Percentiles rank a stretch among this genome's conserved stretches.
phyloP scores from a whole-genome alignment of 2,797 vertebrate genomes.

The Micropoecilia bifurca region DNA sequence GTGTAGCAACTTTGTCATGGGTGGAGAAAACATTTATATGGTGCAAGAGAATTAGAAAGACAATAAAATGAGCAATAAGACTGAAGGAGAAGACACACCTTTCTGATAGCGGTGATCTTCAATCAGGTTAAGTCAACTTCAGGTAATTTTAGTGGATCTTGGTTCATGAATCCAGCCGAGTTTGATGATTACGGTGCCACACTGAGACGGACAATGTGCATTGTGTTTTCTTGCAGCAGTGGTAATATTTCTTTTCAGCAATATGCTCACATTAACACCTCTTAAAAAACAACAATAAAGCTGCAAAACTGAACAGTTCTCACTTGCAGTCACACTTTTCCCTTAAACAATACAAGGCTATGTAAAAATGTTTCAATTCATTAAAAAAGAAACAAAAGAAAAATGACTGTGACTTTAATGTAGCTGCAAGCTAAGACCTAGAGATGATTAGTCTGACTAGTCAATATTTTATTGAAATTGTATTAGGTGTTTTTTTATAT shows the following conservation, averaged over 20 bases:
- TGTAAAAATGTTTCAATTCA: neutral
- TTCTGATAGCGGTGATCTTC: neutral
- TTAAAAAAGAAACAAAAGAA: neutral
- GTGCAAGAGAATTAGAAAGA: neutral
- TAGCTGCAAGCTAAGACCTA: neutral
- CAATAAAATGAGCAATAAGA: neutral
- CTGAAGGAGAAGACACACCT: neutral
- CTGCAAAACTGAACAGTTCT: neutral
- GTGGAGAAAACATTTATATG: neutral
- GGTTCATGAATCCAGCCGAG: neutral
- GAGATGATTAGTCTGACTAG: neutral
- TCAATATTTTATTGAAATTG: neutral
- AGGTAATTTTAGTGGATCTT: neutral
- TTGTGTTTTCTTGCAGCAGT: neutral
- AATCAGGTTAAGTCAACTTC: neutral
- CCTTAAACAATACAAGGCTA: neutral
- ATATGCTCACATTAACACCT: neutral
- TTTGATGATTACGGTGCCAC: neutral
- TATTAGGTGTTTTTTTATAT: neutral
- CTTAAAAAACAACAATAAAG: neutral
- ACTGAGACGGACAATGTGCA: neutral
- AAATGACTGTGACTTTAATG: neutral
- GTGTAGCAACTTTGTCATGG: neutral
- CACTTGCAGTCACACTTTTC: neutral
- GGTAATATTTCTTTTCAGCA: neutral